These are phyloP conservation scores for Metridium senile DNA, from an alignment of 92 coral and sea anemone species.

Conservation along the genomic window DNA sequence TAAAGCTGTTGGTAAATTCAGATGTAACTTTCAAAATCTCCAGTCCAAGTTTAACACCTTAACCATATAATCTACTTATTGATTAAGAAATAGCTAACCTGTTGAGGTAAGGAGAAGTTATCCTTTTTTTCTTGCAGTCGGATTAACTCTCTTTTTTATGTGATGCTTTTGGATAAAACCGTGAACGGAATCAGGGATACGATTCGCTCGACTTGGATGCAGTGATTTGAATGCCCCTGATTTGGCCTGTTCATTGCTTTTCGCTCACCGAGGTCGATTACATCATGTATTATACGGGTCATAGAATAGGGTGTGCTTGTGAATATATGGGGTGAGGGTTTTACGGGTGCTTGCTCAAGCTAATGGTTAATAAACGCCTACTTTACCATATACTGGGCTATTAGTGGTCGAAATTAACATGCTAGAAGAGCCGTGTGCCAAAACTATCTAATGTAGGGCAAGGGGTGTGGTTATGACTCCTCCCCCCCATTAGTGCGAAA, in stretches of 20 bases:
- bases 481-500: too few relatives aligned
- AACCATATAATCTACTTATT: neutral
- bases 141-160: neutral
- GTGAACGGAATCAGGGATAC: constrained; percentile 24
- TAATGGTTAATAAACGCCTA: neutral
- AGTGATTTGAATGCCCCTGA: constrained; percentile 50
- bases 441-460: too few relatives aligned
- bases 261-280: constrained; percentile 66
- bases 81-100: constrained; percentile 11
- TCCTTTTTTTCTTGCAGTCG: neutral
- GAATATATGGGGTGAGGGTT: constrained; percentile 15
- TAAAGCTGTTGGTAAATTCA: too few relatives aligned
- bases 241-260: constrained; percentile 11
- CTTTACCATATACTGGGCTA: too few relatives aligned
- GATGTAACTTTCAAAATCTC: too few relatives aligned
- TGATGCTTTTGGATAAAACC: neutral
- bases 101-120: neutral
- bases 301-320: constrained; percentile 27
- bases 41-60: neutral
- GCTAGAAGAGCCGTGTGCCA: too few relatives aligned
- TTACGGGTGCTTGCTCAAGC: constrained; percentile 28
- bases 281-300: constrained; percentile 85
- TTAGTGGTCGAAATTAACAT: too few relatives aligned
- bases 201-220: constrained; percentile 41
- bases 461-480: too few relatives aligned